These are phyloP conservation scores for Crocodylus rhombifer DNA, from an alignment of 2,797 vertebrate genomes.

Conservation along the genomic window DNA sequence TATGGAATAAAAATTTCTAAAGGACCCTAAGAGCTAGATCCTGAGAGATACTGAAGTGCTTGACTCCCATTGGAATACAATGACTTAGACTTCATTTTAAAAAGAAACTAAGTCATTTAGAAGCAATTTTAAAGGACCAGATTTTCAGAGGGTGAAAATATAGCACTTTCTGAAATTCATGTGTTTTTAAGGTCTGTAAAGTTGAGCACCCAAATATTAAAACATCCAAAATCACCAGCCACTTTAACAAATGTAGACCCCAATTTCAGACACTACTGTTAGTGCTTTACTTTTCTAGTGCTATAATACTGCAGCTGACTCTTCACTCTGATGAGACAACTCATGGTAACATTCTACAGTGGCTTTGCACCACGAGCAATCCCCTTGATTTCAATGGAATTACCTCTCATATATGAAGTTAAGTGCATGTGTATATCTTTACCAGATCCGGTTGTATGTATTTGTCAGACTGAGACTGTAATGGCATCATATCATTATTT, in stretches of 20 bases:
- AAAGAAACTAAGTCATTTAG: background rate
- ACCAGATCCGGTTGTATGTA: background rate
- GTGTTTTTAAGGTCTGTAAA: background rate
- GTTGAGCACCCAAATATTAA: background rate
- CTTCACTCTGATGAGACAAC: background rate
- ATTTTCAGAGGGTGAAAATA: background rate
- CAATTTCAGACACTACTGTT: accelerated
- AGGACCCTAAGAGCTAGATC: background rate
- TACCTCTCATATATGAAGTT: background rate
- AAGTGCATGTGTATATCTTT: background rate
- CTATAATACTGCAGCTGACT: accelerated
- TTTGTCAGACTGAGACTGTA: background rate
- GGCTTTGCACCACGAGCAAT: background rate
- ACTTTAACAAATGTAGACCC: background rate
- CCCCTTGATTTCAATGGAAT: background rate
- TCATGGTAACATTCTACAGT: background rate
- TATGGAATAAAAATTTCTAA: background rate
- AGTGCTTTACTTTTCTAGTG: background rate
- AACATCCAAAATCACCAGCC: background rate
- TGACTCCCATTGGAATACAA: background rate
- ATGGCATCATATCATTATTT: background rate
- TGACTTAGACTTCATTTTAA: background rate
- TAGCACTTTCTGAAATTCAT: accelerated
- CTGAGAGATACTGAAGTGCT: background rate
- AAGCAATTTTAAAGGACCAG: background rate